phyloP scores from a whole-genome alignment of 1,140 invertebrate genomes.

The Drosophila ambigua region DNA sequence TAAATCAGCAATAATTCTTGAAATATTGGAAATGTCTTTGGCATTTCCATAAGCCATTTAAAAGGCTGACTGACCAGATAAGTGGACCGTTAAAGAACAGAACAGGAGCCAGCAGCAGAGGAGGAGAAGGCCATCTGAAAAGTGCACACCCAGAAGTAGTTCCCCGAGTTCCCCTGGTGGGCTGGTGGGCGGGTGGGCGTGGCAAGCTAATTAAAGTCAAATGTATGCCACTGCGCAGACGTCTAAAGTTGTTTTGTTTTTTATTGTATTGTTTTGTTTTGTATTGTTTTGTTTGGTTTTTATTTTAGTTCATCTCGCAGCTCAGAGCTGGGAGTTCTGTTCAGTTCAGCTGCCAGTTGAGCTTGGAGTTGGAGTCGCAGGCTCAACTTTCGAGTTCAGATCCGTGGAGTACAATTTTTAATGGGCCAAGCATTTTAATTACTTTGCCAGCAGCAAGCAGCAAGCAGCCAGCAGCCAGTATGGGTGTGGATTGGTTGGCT shows the following conservation, averaged over 20 bases:
- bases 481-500: constrained; percentile 2
- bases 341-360: constrained; percentile 28
- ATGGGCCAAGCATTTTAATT: constrained; percentile 82
- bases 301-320: constrained; percentile 15
- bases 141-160: constrained; percentile 12
- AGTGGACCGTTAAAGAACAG: constrained; percentile 36
- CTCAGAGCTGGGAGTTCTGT: too few species aligned
- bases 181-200: constrained; percentile 23
- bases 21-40: constrained; percentile 72
- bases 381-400: constrained; percentile 78
- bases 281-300: constrained; percentile 44
- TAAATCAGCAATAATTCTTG: constrained; percentile 69
- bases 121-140: constrained; percentile 59
- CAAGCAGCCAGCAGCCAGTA: not conserved
- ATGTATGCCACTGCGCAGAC: constrained; percentile 72
- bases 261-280: constrained; percentile 51
- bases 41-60: constrained; percentile 61
- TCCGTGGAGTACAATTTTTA: constrained; percentile 78
- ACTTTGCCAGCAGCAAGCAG: constrained; percentile 49
- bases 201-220: constrained; percentile 70
- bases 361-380: not conserved
- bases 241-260: constrained; percentile 76
- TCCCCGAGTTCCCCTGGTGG: too few species aligned
- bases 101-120: not conserved
- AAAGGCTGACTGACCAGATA: constrained; percentile 44